These are phyloP conservation scores for Ridgeia piscesae DNA, from an alignment of 1,140 invertebrate species.

Conservation along the genomic window DNA sequence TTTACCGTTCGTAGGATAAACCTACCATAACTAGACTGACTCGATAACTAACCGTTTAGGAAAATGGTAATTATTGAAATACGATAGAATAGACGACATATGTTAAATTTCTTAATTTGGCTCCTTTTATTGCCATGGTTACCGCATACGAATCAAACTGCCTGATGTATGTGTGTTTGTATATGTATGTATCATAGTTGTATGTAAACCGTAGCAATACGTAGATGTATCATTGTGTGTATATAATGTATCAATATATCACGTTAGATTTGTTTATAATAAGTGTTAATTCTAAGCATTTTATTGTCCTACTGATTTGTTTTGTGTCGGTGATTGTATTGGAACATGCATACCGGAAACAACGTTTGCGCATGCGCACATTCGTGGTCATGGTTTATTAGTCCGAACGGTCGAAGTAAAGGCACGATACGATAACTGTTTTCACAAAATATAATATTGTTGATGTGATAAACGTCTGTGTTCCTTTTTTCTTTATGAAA, in stretches of 20 bases:
- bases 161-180: background rate
- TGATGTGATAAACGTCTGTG: background rate
- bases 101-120: background rate
- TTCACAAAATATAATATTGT: slow-evolving; percentile 1
- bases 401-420: background rate
- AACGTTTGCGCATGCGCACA: background rate
- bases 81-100: background rate
- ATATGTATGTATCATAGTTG: background rate
- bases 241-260: slow-evolving; percentile 2
- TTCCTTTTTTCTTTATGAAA: background rate
- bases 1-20: background rate
- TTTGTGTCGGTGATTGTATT: background rate
- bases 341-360: background rate
- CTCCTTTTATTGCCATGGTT: background rate
- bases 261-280: slow-evolving; percentile 6
- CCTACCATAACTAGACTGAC: background rate
- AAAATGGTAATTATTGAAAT: background rate
- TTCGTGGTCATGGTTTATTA: background rate
- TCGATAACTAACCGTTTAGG: background rate
- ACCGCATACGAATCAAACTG: background rate
- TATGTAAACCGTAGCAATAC: background rate
- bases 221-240: background rate
- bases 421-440: background rate
- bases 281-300: background rate
- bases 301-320: background rate